A percentile compares a stretch with the other conserved stretches of the same genome.
Evolutionary conservation across 1,140 invertebrate species (phyloP).

Genomic region (Phymastichus coffea): DNA sequence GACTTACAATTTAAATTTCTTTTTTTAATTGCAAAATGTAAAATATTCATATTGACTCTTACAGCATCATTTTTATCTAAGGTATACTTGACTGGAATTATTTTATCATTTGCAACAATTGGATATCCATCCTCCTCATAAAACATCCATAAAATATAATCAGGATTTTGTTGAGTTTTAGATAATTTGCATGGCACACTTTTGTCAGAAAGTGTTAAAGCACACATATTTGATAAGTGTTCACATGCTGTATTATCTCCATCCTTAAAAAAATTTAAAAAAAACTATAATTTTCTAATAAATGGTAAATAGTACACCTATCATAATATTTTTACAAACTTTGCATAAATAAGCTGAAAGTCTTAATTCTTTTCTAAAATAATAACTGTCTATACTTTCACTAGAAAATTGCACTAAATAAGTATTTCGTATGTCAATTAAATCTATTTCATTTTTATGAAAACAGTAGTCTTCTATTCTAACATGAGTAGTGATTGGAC

Average conservation of each 20-base stretch:
- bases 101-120: constrained; percentile 54
- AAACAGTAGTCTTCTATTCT: constrained; percentile 51
- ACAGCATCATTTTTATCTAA: constrained; percentile 53
- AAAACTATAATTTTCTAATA: constrained; percentile 23
- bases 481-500: constrained; percentile 36
- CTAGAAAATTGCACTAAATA: constrained; percentile 50
- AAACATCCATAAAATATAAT: constrained; percentile 58
- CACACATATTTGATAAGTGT: constrained; percentile 70
- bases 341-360: constrained; percentile 57
- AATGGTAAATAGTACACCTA: not conserved
- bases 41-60: constrained; percentile 34
- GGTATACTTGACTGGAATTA: constrained; percentile 58
- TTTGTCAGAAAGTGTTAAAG: constrained; percentile 60
- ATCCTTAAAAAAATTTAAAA: constrained; percentile 49
- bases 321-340: constrained; percentile 41
- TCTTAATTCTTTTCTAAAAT: constrained; percentile 55
- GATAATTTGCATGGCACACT: constrained; percentile 59
- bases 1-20: not conserved
- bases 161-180: constrained; percentile 48
- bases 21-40: constrained; percentile 10
- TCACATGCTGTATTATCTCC: constrained; percentile 64
- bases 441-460: constrained; percentile 38
- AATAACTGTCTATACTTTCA: constrained; percentile 52
- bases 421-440: constrained; percentile 43
- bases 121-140: constrained; percentile 57